Percentiles rank a stretch among this genome's conserved stretches.
Conservation (phyloP, 1,140 invertebrate genomes). For the Phocides pigmalion region DNA sequence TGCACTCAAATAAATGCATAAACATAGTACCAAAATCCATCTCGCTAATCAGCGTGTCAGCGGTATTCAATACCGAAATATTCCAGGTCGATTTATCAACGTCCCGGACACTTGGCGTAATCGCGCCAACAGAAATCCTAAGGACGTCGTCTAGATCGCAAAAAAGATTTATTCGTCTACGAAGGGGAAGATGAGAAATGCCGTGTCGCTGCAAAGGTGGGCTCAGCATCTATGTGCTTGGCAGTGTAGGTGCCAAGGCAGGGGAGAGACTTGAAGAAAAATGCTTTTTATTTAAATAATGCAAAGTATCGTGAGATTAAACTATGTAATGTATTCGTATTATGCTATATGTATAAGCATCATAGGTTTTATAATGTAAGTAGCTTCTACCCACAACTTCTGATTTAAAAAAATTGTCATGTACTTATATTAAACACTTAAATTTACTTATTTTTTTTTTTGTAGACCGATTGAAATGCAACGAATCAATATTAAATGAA, state of each 20-base stretch:
- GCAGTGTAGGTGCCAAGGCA: background rate
- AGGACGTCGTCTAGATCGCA: constrained; percentile 40
- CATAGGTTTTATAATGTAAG: too few species aligned
- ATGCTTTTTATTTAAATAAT: too few species aligned
- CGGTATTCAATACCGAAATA: constrained; percentile 25
- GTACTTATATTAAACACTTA: too few species aligned
- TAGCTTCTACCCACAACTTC: too few species aligned
- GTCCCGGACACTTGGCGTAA: constrained; percentile 42
- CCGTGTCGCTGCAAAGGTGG: constrained; percentile 32
- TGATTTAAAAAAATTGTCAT: too few species aligned
- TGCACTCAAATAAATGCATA: background rate
- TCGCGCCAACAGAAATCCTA: constrained; percentile 50
- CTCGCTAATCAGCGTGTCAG: constrained; percentile 16
- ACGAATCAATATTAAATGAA: too few species aligned
- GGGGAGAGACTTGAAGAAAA: background rate
- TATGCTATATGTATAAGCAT: too few species aligned
- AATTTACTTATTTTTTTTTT: too few species aligned
- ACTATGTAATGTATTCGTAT: too few species aligned
- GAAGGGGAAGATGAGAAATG: constrained; percentile 50
- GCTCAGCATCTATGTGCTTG: background rate
- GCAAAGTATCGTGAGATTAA: too few species aligned
- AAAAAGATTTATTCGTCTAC: constrained; percentile 56
- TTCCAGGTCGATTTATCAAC: constrained; percentile 45
- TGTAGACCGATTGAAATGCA: too few species aligned
- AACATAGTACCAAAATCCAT: background rate